phyloP scores from a whole-genome alignment of 2,888 invertebrate genomes.

The Parnassius apollo region DNA sequence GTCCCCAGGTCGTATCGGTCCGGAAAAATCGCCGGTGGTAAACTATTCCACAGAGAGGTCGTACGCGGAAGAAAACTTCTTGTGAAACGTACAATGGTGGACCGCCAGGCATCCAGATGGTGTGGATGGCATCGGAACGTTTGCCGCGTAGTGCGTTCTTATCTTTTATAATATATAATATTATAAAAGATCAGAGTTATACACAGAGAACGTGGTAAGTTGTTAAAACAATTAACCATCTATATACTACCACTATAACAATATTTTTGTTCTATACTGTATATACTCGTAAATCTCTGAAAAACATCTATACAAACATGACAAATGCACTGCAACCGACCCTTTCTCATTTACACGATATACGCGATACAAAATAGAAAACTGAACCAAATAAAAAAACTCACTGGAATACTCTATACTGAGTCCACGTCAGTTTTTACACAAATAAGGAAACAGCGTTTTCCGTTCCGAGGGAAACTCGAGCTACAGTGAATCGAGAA shows the following conservation, averaged over 20 bases:
- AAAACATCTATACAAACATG: constrained; percentile 47
- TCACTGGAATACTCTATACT: constrained; percentile 45
- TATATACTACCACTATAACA: not conserved
- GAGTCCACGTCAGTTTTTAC: constrained; percentile 64
- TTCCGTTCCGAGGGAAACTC: constrained; percentile 49
- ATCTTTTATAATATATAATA: too few relatives aligned
- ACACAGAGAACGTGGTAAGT: too few relatives aligned
- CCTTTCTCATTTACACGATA: constrained; percentile 62
- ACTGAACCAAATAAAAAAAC: constrained; percentile 56
- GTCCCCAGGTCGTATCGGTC: too few relatives aligned
- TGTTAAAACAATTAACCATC: not conserved
- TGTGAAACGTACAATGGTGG: too few relatives aligned
- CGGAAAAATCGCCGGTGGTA: too few relatives aligned
- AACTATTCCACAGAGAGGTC: too few relatives aligned
- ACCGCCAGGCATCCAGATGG: too few relatives aligned
- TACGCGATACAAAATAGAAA: constrained; percentile 58
- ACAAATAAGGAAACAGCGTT: constrained; percentile 64
- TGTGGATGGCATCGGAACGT: too few relatives aligned
- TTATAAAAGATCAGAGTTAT: too few relatives aligned
- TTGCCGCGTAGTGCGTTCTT: too few relatives aligned
- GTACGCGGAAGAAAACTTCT: too few relatives aligned
- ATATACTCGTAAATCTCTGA: constrained; percentile 39
- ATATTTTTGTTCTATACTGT: constrained; percentile 5
- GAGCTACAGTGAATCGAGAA: constrained; percentile 15
- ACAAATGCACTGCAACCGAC: constrained; percentile 55